Conservation (phyloP, 2,888 invertebrate species). For the Catocala sponsa region DNA sequence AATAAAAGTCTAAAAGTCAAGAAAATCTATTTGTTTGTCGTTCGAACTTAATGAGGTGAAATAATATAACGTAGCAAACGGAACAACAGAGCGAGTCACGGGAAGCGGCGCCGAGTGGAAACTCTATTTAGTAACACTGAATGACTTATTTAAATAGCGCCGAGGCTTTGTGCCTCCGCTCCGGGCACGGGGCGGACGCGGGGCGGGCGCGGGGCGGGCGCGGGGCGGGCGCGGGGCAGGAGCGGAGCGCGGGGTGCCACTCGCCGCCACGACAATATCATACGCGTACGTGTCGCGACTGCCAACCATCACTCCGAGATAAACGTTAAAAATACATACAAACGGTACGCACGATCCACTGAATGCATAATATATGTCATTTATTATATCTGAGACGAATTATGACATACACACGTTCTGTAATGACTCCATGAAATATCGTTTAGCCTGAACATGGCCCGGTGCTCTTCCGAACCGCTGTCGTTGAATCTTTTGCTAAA, state of each 20-base stretch:
- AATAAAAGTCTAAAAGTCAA: background rate
- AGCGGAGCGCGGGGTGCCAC: background rate
- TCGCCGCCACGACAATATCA: conserved; percentile 26
- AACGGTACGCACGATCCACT: conserved; percentile 14
- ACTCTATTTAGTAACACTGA: conserved; percentile 19
- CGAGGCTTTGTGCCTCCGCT: background rate
- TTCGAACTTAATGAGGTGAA: background rate
- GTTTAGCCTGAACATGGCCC: background rate
- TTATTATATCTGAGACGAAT: conserved; percentile 23
- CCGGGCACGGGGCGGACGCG: background rate
- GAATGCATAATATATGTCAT: conserved; percentile 24
- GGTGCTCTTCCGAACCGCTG: too few relatives aligned
- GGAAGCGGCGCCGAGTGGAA: conserved; percentile 1
- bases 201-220: background rate
- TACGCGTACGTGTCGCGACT: conserved; percentile 42
- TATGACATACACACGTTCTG: conserved; percentile 2
- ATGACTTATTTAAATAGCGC: conserved; percentile 25
- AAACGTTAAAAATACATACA: conserved; percentile 30
- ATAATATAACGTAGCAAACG: background rate
- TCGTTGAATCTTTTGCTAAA: too few relatives aligned
- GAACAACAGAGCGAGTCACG: background rate
- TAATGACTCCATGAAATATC: background rate
- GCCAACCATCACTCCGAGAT: conserved; percentile 29
- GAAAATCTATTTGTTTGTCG: background rate
- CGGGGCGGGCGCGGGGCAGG: too few relatives aligned